Base-by-base conservation (phyloP, 1,140 invertebrate species). In the Medauroidea extradentata region DNA sequence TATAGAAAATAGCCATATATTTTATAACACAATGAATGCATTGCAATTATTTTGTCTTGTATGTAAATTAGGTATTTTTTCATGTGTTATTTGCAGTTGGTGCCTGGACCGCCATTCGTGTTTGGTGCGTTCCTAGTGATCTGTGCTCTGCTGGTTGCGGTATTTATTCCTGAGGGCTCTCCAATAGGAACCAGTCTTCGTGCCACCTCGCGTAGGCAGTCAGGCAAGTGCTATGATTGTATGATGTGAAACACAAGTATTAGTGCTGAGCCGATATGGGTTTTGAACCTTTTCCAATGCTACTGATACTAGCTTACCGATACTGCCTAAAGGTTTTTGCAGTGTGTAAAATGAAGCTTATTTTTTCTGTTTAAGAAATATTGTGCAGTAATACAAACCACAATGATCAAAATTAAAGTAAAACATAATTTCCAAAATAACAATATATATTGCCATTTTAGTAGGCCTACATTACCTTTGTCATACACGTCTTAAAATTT, bases 31-130 rank as follows among this genome's bases (percentile, higher is more conserved):
- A 8, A 66, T 69, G 23, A 65, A 69, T 19, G 73, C 75, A 46
- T 59, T 5, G n/a, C 9, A 23, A 24, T 24, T 11, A n/a, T 49
- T 49, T 14, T 9, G 18, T 9, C 11, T 49, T 49, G 11, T 49
- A n/a, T n/a, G n/a, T n/a, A n/a, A 34, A 29, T 53, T 9, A 53
- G 1, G 9, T 41, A 13, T 16, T 2, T 1, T 41, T 41, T 1
- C n/a, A 52, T 43, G 23, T 14, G 34, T 21, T 43, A 49, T 73
- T n/a, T 78, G 18, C 80, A 90, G 76, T 76, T 98, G 65, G 86
- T 99, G 65, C 96, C 96, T 46, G 97, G 97, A n/a, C 97, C 97
- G 48, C 96, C 97, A n/a, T 99, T 99, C 80, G 92, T 98, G 27
- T 96, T 99, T 79, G 98, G 97, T 56, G 93, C 96, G 52, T 81